A percentile compares a stretch with the other conserved stretches of the same genome.
Evolutionary conservation across 2,888 invertebrate genomes (phyloP).

Genomic region (Caprella mutica): DNA sequence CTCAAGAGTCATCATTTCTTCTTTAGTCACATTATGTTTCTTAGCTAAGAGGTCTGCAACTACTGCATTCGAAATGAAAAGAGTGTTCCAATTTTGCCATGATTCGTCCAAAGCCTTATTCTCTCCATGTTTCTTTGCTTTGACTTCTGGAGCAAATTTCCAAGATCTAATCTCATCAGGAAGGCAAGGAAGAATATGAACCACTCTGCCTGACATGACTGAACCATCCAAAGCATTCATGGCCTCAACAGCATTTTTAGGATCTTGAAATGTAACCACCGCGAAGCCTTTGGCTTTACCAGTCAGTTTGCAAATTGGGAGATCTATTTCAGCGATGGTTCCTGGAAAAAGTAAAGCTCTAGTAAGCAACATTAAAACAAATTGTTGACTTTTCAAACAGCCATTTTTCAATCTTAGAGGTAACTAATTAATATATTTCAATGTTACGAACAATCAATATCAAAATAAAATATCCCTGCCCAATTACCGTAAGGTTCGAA

Average conservation of each 20-base stretch:
- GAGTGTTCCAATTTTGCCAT: conserved; percentile 82
- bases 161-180: background rate
- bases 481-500: too few species aligned
- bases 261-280: conserved; percentile 79
- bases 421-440: too few species aligned
- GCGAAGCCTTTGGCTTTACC: conserved; percentile 87
- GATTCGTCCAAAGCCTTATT: conserved; percentile 49
- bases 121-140: conserved; percentile 67
- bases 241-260: conserved; percentile 86
- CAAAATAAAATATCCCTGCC: too few species aligned
- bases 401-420: too few species aligned
- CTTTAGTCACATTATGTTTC: conserved; percentile 71
- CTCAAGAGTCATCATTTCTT: conserved; percentile 49
- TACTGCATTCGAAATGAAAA: conserved; percentile 85
- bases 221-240: conserved; percentile 81
- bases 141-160: conserved; percentile 53
- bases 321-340: conserved; percentile 68
- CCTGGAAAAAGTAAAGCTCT: too few species aligned
- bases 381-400: too few species aligned
- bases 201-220: conserved; percentile 76
- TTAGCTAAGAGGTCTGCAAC: conserved; percentile 82
- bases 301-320: conserved; percentile 72
- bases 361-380: too few species aligned
- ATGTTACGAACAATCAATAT: too few species aligned
- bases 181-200: conserved; percentile 79